phyloP scores from a whole-genome alignment of 2,888 invertebrate species.

The Neoascia interrupta region DNA sequence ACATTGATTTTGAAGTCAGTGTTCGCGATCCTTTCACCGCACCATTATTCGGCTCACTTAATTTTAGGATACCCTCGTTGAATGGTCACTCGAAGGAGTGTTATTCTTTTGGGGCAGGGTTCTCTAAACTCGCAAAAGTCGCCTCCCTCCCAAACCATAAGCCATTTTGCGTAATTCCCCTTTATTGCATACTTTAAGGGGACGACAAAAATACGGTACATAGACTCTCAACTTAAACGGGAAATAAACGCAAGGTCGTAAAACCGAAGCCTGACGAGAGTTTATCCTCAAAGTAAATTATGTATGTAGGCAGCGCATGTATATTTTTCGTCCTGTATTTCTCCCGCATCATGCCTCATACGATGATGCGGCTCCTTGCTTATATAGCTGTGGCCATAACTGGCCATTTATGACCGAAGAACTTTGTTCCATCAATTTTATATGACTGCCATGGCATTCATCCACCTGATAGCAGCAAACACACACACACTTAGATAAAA shows the following conservation, averaged over 20 bases:
- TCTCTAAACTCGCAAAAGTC: no score
- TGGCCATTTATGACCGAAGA: constrained; percentile 50
- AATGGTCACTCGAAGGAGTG: no score
- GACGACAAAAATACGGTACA: constrained; percentile 14
- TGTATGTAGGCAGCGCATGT: constrained; percentile 14
- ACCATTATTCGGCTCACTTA: no score
- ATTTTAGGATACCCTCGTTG: no score
- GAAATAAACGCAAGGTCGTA: constrained; percentile 29
- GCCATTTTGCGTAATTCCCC: constrained; percentile 25
- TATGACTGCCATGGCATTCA: constrained; percentile 42
- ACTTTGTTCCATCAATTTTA: constrained; percentile 60
- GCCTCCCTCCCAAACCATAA: no score
- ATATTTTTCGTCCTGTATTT: no score
- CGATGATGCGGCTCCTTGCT: not conserved
- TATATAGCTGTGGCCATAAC: constrained; percentile 26
- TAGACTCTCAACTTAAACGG: constrained; percentile 27
- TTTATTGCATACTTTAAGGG: constrained; percentile 44
- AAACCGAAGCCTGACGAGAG: constrained; percentile 24
- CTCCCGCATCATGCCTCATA: no score
- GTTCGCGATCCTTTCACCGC: no score
- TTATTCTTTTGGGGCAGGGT: no score
- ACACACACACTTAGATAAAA: not conserved
- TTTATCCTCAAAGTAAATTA: constrained; percentile 28
- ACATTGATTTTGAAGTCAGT: no score
- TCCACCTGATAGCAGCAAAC: constrained; percentile 43